A percentile compares a stretch with the other conserved stretches of the same genome.
phyloP scores from a whole-genome alignment of 23 tunicate species.

The Halocynthia roretzi region DNA sequence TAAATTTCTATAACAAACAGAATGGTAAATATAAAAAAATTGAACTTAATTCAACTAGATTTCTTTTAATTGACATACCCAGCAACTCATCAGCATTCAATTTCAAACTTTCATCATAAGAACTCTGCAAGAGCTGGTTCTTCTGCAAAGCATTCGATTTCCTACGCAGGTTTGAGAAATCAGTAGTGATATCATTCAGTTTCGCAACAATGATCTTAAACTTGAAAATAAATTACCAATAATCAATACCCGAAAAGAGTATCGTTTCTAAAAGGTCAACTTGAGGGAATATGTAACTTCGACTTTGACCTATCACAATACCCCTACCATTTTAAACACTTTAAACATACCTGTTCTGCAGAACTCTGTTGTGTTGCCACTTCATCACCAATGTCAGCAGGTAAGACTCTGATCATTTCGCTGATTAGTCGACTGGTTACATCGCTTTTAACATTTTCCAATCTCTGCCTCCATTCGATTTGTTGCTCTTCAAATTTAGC shows the following conservation, averaged over 20 bases:
- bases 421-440: not conserved
- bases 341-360: too few species aligned
- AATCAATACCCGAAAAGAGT: too few species aligned
- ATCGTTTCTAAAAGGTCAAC: too few species aligned
- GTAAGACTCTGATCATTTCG: not conserved
- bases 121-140: slow-evolving; percentile 8
- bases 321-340: too few species aligned
- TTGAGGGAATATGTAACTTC: too few species aligned
- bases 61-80: too few species aligned
- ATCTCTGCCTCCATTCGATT: not conserved
- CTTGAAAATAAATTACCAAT: not conserved
- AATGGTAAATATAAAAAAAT: too few species aligned
- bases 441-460: not conserved
- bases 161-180: not conserved
- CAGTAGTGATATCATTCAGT: not conserved
- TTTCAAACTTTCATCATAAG: not conserved
- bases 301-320: too few species aligned
- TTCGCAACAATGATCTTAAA: not conserved
- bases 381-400: not conserved
- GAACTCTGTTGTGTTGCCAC: too few species aligned
- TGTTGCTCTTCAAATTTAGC: slow-evolving; percentile 1
- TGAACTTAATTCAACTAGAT: too few species aligned
- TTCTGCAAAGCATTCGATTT: not conserved
- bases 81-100: too few species aligned
- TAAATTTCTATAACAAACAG: too few species aligned